Evolutionary conservation across 2,113 vertebrate species (phyloP), one percentile per base, ranked within the genome.

Genomic region (Dipodomys ordii): DNA sequence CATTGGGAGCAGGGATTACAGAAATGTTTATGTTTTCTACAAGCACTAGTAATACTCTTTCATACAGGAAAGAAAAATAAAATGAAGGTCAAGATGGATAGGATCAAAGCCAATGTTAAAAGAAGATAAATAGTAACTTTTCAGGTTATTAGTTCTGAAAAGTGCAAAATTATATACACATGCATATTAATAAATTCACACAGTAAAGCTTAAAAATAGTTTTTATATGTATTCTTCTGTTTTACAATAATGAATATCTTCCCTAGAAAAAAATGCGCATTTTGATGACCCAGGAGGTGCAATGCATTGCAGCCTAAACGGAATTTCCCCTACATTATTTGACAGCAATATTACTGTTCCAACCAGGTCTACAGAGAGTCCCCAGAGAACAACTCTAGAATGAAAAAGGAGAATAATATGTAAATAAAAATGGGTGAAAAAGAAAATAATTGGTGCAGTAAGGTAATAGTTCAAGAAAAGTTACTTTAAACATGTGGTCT

Each of bases 201-300:
- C 92, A 90, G 67, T 35, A 88, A 35, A 35, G 35, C 35, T 35
- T 35, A 35, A 92, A 71, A n/a, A 25, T 81, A 88, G 0, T 16
- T 68, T 83, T 88, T 88, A 71, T 90, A 83, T 77, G 7, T 78
- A 87, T 62, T 90, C 28, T 20, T 88, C 73, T 88, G 12, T 68
- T 95, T 96, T 87, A 80, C 1, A 88, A 82, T 83, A 83, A 92
- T 71, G 92, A 94, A 72, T 28, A 88, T 80, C 57, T 94, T 93
- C 60, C 23, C 90, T 82, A 83, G 25, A 67, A 74, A 88, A 88
- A 88, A 94, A 92, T 93, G 80, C 7, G 16, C 85, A 95, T 91
- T 92, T 95, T 94, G 81, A 97, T 85, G 78, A 91, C 81, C 87
- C 90, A 84, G 65, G 92, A 92, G 81, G 60, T 91, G 8, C 94